Base-by-base conservation (phyloP, 2,113 vertebrate species). In the Uria lomvia region DNA sequence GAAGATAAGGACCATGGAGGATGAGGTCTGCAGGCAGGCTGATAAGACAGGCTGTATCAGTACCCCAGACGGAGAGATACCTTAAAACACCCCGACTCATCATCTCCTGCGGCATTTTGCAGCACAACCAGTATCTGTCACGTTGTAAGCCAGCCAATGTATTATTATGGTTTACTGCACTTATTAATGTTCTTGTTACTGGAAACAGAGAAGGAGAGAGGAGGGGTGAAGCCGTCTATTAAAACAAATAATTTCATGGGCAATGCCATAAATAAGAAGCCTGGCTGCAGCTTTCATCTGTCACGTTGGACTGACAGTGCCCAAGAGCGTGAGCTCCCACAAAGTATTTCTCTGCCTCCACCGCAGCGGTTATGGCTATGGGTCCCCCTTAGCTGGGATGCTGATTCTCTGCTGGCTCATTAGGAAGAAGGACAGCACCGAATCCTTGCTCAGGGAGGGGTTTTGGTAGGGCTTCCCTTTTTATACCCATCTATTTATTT, bases 331-430 rank as follows among this genome's bases (percentile, higher is more conserved):
- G 30, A 80, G 58, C 4, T 63, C 38, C 67, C 59, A 50, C 3
- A 1, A 8, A 8, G 24, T 4, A 8, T 20, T 30, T 6, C 65
- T 32, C 29, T 45, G 30, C 4, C n/a, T 30, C 32, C 59, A 30
- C 5, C 45, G 8, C 56, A 22, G 24, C 0, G 0, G 13, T 27
- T 12, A 10, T 1, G 10, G 21, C 42, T 22, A 18, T 1, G 3
- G 18, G 2, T 19, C 27, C 12, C 70, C 40, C 20, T 11, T 27
- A 4, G 32, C n/a, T 50, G 0, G 1, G 4, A 15, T 4, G 30
- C 7, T 23, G 20, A 67, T 29, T 49, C 42, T 83, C 27, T 16
- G 4, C 21, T 40, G 29, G 10, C 24, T 65, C 24, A 56, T 47
- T 19, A 32, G 15, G 17, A 40, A 52, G n/a, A 30, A 34, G 18